Percentiles rank a stretch among this genome's conserved stretches.
Conservation (phyloP, 2,797 vertebrate genomes). For the Platalea minor region DNA sequence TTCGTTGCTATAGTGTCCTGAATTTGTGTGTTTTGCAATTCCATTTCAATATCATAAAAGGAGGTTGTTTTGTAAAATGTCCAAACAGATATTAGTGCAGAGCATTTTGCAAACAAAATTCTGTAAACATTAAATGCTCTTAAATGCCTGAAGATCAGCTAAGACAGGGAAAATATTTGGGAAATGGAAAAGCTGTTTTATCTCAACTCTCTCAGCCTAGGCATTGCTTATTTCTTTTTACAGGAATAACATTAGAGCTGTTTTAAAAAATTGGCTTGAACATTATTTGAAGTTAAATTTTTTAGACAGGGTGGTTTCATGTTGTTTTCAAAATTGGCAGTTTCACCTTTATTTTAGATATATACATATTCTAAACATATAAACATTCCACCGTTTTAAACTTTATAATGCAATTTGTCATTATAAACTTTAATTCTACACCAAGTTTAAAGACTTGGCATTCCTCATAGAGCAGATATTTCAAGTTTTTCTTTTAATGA, state of each 20-base stretch:
- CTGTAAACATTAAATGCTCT: not conserved
- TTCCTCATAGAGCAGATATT: not conserved
- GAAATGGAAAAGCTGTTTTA: not conserved
- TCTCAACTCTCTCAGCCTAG: not conserved
- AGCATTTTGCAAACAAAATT: not conserved
- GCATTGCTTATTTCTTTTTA: not conserved
- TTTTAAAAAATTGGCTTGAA: not conserved
- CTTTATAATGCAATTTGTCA: not conserved
- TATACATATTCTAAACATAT: not conserved
- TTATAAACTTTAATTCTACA: not conserved
- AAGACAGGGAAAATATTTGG: not conserved
- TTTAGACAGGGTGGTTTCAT: not conserved
- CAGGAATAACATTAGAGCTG: not conserved
- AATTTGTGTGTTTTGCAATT: not conserved
- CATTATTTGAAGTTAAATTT: not conserved
- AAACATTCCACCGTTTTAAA: not conserved
- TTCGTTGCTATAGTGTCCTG: not conserved
- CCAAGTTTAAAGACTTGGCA: not conserved
- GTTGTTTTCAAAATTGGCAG: not conserved
- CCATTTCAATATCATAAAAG: not conserved
- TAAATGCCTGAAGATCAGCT: not conserved
- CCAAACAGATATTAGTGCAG: not conserved
- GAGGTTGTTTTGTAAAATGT: not conserved
- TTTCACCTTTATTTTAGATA: not conserved
- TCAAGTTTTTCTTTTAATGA: not conserved